phyloP scores from a whole-genome alignment of 1,140 invertebrate species.

The Drosophila serrata region DNA sequence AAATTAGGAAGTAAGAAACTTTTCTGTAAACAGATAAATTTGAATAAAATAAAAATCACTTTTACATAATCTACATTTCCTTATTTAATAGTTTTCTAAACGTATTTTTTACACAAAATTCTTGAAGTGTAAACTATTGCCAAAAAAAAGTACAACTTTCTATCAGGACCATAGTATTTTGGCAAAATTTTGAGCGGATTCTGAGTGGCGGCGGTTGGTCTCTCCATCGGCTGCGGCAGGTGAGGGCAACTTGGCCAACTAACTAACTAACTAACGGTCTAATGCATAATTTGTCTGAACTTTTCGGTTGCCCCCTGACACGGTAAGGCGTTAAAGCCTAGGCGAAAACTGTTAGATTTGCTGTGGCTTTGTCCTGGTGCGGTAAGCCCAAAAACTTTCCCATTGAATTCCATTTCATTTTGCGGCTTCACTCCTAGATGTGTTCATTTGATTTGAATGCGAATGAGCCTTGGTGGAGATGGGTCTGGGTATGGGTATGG shows the following conservation, averaged over 20 bases:
- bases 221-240: constrained; percentile 11
- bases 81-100: not conserved
- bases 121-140: not conserved
- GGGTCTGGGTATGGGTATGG: constrained; percentile 10
- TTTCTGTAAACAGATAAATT: not conserved
- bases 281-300: constrained; percentile 82
- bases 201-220: constrained; percentile 8
- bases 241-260: constrained; percentile 45
- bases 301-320: constrained; percentile 52
- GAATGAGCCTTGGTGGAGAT: constrained; percentile 56
- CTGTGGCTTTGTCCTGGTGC: constrained; percentile 61
- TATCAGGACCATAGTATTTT: constrained; percentile 36
- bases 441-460: constrained; percentile 82
- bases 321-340: constrained; percentile 54
- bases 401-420: constrained; percentile 81
- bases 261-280: constrained; percentile 73
- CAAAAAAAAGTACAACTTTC: constrained; percentile 47
- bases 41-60: not conserved
- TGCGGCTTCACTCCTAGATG: constrained; percentile 64
- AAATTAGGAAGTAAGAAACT: not conserved
- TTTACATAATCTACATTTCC: not conserved
- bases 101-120: not conserved
- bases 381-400: constrained; percentile 63
- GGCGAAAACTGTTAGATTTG: constrained; percentile 55
- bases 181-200: constrained; percentile 45